Evolutionary conservation across 2,797 vertebrate genomes (phyloP).

Genomic region (Muraenolepis orangiensis): DNA sequence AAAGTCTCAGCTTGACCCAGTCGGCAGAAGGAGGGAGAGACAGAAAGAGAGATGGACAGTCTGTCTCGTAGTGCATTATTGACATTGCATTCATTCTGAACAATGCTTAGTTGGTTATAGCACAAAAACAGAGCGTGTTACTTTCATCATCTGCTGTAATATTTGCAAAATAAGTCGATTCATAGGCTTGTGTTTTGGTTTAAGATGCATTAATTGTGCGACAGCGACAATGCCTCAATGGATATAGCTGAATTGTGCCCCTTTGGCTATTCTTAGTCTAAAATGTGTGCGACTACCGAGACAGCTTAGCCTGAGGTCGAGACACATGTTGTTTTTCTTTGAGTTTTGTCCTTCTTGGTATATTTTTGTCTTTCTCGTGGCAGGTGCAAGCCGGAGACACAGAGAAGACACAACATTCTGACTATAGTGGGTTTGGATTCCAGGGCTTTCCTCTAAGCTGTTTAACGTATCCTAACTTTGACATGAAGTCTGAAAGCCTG

Average conservation of each 20-base stretch:
- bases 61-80: not conserved
- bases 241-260: not conserved
- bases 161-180: not conserved
- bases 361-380: not conserved
- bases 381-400: not conserved
- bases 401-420: no score
- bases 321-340: conserved; percentile 11
- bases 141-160: not conserved
- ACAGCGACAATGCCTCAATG: conserved; percentile 13
- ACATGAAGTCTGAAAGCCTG: not conserved
- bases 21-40: not conserved
- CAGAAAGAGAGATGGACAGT: not conserved
- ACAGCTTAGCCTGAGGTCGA: not conserved
- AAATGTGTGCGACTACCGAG: conserved; percentile 5
- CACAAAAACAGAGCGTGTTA: not conserved
- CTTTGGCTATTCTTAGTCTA: not conserved
- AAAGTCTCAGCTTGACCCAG: conserved; percentile 28
- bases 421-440: not conserved
- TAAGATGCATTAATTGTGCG: not conserved
- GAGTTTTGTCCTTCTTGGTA: not conserved
- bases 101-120: no score
- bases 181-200: not conserved
- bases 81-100: not conserved
- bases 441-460: not conserved
- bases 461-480: not conserved